These are phyloP conservation scores for Atlantisia rogersi DNA, from an alignment of 2,113 vertebrate genomes.

Conservation along the genomic window DNA sequence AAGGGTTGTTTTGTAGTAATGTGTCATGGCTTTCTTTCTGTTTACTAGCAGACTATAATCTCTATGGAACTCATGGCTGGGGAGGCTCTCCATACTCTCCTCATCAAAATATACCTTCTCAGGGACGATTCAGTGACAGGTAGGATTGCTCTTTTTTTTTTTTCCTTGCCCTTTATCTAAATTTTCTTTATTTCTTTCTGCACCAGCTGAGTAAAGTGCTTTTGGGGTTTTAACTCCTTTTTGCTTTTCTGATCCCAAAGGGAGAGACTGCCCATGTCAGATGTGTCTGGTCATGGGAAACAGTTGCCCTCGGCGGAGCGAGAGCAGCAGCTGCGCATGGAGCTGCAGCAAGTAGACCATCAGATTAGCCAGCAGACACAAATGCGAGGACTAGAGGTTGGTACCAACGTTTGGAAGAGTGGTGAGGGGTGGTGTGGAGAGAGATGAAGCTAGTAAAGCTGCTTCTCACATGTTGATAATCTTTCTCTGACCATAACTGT, in stretches of 20 bases:
- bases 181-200: not conserved
- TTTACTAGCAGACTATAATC: conserved; percentile 82
- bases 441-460: not conserved
- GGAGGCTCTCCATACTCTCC: conserved; percentile 86
- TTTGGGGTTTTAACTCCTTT: not conserved
- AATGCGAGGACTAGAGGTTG: conserved; percentile 89
- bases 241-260: conserved; percentile 49
- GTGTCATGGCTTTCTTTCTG: not conserved
- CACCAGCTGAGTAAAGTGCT: not conserved
- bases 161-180: not conserved
- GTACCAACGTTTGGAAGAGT: not conserved
- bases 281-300: conserved; percentile 78
- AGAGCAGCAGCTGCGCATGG: conserved; percentile 94
- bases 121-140: conserved; percentile 95
- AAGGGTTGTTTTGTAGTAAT: not conserved
- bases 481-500: not conserved
- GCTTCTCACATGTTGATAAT: not conserved
- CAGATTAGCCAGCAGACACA: conserved; percentile 98
- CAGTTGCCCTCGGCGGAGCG: conserved; percentile 84
- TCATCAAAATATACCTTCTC: conserved; percentile 89
- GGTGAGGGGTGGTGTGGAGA: not conserved
- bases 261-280: conserved; percentile 76
- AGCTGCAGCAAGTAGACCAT: conserved; percentile 95
- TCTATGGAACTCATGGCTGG: conserved; percentile 91
- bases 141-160: conserved; percentile 48